Base-by-base conservation (phyloP, 2,888 invertebrate species). In the Drosophila gaucha region DNA sequence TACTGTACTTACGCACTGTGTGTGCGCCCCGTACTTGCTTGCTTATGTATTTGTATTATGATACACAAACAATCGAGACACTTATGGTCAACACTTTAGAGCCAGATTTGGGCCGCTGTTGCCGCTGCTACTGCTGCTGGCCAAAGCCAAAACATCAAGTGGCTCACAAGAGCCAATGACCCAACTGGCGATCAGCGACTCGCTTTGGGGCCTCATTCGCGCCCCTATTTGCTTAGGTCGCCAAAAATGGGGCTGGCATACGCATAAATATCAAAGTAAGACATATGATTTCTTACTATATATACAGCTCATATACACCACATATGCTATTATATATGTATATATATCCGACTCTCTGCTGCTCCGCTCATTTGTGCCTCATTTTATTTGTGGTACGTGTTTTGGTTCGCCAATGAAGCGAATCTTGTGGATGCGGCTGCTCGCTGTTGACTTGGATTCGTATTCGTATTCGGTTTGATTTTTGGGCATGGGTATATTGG, bases 1-100 rank as follows among this genome's bases (percentile, higher is more conserved):
- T 90, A 90, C 90, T 82, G 89, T 88, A 89, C 90, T 89, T 89
- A 89, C 89, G 89, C 90, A 89, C 90, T 50, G 76, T 67, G 64
- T 78, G 68, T 64, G 67, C 65, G 68, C 63, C 74, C 41, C 57
- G 52, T 44, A 18, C 49, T 50, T 47, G 46, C 20, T 60, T 54
- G 62, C 62, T 54, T 52, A 52, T 43, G 55, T 65, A 65, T 70
- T 85, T 72, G 80, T 85, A 80, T 85, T 87, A 83, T 84, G 84
- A 84, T 84, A 88, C 83, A 84, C 86, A 84, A 84, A 84, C 84
- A 84, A 84, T 83, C 86, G 60, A 77, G 88, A 75, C 83, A 82
- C 80, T 89, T 89, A 89, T 89, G 87, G 89, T 77, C 90, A 90
- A 89, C 89, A 87, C 82, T 88, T 89, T 80, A 83, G 71, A 88